A percentile compares a stretch with the other conserved stretches of the same genome.
Conservation (phyloP, 1,140 invertebrate species). For the Thalassaphorura encarpata region DNA sequence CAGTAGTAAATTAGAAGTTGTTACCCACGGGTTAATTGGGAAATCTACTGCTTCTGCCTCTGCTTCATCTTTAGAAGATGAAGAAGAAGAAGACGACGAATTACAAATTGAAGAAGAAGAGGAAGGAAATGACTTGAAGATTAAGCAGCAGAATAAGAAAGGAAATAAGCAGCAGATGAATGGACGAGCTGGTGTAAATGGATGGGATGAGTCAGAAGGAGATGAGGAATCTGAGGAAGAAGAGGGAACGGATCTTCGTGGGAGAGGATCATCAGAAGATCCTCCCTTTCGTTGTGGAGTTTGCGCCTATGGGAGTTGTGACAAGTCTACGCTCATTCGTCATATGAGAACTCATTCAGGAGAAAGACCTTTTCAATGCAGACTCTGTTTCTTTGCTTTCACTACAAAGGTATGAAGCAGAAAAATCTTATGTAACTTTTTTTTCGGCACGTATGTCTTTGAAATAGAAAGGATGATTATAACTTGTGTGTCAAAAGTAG, state of each 20-base stretch:
- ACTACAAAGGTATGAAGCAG: constrained; percentile 63
- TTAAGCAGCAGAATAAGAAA: not conserved
- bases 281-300: constrained; percentile 75
- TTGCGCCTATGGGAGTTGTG: constrained; percentile 77
- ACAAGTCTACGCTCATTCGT: constrained; percentile 77
- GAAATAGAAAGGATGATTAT: too few relatives aligned
- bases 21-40: too few relatives aligned
- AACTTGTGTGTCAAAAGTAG: too few relatives aligned
- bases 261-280: not conserved
- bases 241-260: constrained; percentile 19
- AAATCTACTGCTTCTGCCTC: too few relatives aligned
- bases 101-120: constrained; percentile 2
- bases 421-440: too few relatives aligned
- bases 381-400: constrained; percentile 87
- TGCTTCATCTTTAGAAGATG: too few relatives aligned
- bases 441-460: too few relatives aligned
- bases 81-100: not conserved
- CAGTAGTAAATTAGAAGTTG: not conserved
- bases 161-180: not conserved
- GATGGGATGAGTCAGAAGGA: not conserved
- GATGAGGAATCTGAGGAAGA: constrained; percentile 21
- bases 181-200: not conserved
- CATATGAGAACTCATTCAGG: constrained; percentile 90
- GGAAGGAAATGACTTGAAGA: not conserved
- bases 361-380: constrained; percentile 86